Percentiles rank a stretch among this genome's conserved stretches.
Conservation (phyloP, 2,113 vertebrate species). For the Tangachromis dhanisi region DNA sequence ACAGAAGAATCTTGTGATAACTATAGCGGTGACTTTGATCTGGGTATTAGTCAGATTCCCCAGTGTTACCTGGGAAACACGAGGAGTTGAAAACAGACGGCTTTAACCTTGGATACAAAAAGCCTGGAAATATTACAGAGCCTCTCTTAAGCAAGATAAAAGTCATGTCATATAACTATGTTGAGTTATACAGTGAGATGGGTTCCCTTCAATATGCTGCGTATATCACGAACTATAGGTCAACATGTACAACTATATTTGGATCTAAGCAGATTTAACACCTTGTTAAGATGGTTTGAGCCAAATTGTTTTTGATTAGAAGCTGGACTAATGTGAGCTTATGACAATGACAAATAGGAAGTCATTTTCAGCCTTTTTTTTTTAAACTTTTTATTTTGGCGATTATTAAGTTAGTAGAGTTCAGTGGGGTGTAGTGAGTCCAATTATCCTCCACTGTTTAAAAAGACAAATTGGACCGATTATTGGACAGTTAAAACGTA, state of each 20-base stretch:
- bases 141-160: neutral
- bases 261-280: neutral
- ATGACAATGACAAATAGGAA: neutral
- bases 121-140: neutral
- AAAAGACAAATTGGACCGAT: neutral
- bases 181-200: neutral
- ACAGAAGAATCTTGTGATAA: neutral
- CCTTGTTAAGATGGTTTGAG: neutral
- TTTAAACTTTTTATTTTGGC: rapidly evolving
- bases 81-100: neutral
- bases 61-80: neutral
- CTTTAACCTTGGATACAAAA: neutral
- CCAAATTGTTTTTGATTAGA: neutral
- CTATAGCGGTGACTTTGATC: neutral
- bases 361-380: neutral
- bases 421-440: neutral
- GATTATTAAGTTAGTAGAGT: neutral
- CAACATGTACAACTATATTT: neutral
- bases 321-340: neutral
- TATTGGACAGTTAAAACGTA: neutral
- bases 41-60: neutral
- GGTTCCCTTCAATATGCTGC: neutral
- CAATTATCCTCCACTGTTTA: neutral
- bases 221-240: neutral
- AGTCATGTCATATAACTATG: neutral